These are phyloP conservation scores for Recurvirostra avosetta DNA, from an alignment of 2,113 vertebrate species.

Conservation along the genomic window DNA sequence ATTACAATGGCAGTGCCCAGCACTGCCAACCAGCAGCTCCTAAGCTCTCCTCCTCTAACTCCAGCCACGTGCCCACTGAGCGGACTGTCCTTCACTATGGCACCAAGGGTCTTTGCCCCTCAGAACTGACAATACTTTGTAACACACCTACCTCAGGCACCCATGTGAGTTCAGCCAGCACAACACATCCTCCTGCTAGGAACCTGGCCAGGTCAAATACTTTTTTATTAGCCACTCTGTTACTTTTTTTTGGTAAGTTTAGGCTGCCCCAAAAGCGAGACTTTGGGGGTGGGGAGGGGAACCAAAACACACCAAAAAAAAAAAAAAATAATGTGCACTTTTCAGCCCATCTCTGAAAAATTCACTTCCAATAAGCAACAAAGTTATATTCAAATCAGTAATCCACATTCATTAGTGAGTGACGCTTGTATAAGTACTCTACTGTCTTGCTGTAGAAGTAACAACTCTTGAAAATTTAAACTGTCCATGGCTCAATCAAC, in stretches of 20 bases:
- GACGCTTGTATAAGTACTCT: background rate
- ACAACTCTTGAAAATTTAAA: background rate
- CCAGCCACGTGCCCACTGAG: fast-evolving
- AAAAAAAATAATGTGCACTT: background rate
- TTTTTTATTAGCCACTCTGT: background rate
- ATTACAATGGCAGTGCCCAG: fast-evolving
- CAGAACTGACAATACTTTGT: background rate
- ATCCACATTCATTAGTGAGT: background rate
- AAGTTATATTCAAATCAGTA: background rate
- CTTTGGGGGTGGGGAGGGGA: fast-evolving
- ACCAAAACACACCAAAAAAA: background rate
- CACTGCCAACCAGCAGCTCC: background rate
- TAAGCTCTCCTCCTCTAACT: background rate
- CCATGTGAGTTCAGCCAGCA: background rate
- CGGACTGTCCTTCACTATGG: fast-evolving
- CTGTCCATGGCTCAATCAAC: background rate
- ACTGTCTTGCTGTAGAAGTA: background rate
- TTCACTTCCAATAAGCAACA: background rate
- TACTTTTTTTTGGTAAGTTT: background rate
- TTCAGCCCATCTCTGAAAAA: background rate
- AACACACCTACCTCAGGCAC: fast-evolving
- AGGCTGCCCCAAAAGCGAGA: background rate
- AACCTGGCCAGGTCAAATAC: background rate
- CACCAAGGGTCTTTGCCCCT: background rate
- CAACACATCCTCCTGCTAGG: background rate